Conservation (phyloP, 2,888 invertebrate genomes). For the Sminthurinus aureus region DNA sequence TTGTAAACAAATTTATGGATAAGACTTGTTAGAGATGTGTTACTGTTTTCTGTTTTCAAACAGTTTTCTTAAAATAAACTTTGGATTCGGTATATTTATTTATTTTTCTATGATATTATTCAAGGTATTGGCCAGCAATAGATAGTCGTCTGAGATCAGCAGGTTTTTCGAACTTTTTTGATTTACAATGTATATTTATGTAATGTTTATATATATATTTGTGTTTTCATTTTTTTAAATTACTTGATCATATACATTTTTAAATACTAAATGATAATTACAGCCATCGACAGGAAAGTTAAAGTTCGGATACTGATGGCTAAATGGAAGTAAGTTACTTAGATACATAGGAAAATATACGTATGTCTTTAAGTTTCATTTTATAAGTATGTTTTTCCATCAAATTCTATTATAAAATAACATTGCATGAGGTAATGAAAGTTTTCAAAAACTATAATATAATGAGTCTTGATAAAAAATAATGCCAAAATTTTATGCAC, state of each 20-base stretch:
- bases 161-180: too few relatives aligned
- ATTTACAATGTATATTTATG: too few relatives aligned
- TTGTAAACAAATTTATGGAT: neutral
- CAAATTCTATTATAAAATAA: neutral
- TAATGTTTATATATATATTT: too few relatives aligned
- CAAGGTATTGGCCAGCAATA: constrained; percentile 90
- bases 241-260: too few relatives aligned
- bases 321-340: constrained; percentile 71
- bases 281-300: constrained; percentile 81
- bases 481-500: neutral
- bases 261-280: too few relatives aligned
- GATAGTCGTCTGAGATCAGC: constrained; percentile 86
- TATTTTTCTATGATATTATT: neutral
- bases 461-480: too few relatives aligned
- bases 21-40: too few relatives aligned
- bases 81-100: neutral
- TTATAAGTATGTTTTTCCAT: neutral
- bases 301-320: constrained; percentile 83
- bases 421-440: too few relatives aligned
- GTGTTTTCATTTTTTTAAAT: too few relatives aligned
- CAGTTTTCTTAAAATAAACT: neutral
- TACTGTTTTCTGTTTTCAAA: too few relatives aligned
- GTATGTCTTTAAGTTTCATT: too few relatives aligned
- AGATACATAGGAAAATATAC: neutral
- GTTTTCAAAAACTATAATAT: too few relatives aligned